Conservation (phyloP, 2,888 invertebrate genomes). For the Nematopogon swammerdamellus region DNA sequence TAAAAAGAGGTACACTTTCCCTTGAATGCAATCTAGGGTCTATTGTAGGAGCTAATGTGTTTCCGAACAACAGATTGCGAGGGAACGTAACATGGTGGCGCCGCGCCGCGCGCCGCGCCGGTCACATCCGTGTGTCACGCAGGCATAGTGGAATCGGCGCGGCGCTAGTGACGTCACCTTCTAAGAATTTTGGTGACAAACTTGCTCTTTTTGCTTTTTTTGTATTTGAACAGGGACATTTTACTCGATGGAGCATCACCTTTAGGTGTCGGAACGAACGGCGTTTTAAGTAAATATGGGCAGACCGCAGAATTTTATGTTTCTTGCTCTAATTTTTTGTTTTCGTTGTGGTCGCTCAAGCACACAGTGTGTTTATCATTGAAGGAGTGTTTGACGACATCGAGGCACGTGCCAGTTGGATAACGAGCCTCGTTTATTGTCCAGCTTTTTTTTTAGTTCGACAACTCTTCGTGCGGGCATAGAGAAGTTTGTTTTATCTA, state of each 20-base stretch:
- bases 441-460: no score
- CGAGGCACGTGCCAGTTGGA: neutral
- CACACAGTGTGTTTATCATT: neutral
- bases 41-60: no score
- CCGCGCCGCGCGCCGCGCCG: no score
- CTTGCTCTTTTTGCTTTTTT: neutral
- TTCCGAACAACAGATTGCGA: no score
- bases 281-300: neutral
- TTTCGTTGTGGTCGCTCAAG: neutral
- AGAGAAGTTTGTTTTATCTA: no score
- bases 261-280: neutral
- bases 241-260: neutral
- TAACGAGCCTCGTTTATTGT: neutral
- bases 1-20: no score
- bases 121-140: no score
- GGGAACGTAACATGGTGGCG: no score
- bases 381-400: neutral
- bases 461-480: no score
- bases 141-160: neutral
- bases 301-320: neutral
- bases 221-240: neutral
- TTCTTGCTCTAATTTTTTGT: neutral
- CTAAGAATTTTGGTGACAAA: neutral
- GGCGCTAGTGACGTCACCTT: neutral
- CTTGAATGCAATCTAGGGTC: no score